A percentile compares a stretch with the other conserved stretches of the same genome.
Evolutionary conservation across 2,888 invertebrate species (phyloP).

Genomic region (Pharmacophagus antenor): DNA sequence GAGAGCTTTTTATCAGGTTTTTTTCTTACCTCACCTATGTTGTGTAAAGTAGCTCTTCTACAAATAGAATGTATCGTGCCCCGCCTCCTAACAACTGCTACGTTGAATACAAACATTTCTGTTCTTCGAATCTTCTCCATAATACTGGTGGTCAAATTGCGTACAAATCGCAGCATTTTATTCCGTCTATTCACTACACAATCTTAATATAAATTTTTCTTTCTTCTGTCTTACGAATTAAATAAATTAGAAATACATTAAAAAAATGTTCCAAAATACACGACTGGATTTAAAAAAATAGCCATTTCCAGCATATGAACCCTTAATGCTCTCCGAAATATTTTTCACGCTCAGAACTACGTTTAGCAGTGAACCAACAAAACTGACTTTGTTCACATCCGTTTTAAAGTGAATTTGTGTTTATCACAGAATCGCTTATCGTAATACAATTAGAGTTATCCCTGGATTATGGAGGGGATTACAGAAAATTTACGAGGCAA

Average conservation of each 20-base stretch:
- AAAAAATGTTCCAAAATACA: slow-evolving; percentile 31
- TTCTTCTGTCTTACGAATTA: too few relatives aligned
- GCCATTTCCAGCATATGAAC: slow-evolving; percentile 42
- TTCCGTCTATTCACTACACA: background rate
- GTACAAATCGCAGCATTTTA: slow-evolving; percentile 57
- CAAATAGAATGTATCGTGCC: slow-evolving; percentile 60
- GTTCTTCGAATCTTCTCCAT: slow-evolving; percentile 54
- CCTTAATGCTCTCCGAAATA: slow-evolving; percentile 9
- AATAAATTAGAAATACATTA: background rate
- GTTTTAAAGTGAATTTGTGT: slow-evolving; percentile 40
- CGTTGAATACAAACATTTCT: slow-evolving; percentile 57
- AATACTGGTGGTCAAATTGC: slow-evolving; percentile 51
- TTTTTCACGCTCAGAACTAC: slow-evolving; percentile 18
- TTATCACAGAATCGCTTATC: slow-evolving; percentile 50
- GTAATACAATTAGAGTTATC: slow-evolving; percentile 42
- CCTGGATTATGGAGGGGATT: slow-evolving; percentile 47
- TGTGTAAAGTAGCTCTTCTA: slow-evolving; percentile 63
- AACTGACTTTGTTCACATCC: slow-evolving; percentile 29
- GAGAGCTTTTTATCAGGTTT: slow-evolving; percentile 6
- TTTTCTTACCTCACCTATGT: slow-evolving; percentile 66
- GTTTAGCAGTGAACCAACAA: slow-evolving; percentile 8
- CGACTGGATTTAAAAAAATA: slow-evolving; percentile 52
- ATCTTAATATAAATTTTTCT: background rate
- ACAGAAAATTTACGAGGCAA: slow-evolving; percentile 44
- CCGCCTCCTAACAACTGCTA: slow-evolving; percentile 49